These are phyloP conservation scores for Drosophila repletoides DNA, from an alignment of 1,140 invertebrate species.

Conservation along the genomic window DNA sequence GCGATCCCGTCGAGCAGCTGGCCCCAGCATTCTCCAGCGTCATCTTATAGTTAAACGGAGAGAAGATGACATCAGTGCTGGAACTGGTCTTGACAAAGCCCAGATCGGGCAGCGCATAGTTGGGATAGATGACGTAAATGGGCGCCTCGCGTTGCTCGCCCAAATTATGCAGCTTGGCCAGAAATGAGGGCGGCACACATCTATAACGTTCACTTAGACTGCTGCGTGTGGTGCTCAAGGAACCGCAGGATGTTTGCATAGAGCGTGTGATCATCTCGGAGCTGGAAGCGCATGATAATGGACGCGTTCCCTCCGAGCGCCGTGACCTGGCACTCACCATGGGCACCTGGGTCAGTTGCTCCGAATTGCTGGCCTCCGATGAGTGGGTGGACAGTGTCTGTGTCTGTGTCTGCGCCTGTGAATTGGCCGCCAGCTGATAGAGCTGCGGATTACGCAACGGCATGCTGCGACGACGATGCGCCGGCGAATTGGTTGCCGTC, in stretches of 20 bases:
- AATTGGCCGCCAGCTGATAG: slow-evolving; percentile 57
- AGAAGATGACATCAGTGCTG: slow-evolving; percentile 86
- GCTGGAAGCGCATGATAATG: slow-evolving; percentile 68
- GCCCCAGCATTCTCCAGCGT: slow-evolving; percentile 59
- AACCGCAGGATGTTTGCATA: slow-evolving; percentile 87
- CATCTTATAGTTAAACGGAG: slow-evolving; percentile 81
- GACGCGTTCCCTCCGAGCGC: slow-evolving; percentile 35
- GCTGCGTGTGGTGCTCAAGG: slow-evolving; percentile 71
- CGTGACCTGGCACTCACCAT: slow-evolving; percentile 34
- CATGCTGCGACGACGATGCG: slow-evolving; percentile 74
- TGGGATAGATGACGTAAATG: slow-evolving; percentile 95
- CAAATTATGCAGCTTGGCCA: slow-evolving; percentile 85
- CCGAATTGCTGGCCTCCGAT: slow-evolving; percentile 77
- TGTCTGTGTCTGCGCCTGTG: slow-evolving; percentile 11
- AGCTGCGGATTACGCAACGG: slow-evolving; percentile 75
- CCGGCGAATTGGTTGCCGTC: slow-evolving; percentile 71
- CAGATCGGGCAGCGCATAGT: slow-evolving; percentile 94
- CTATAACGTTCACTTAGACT: slow-evolving; percentile 82
- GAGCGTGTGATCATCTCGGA: slow-evolving; percentile 87
- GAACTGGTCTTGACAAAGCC: slow-evolving; percentile 88
- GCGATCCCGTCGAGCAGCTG: slow-evolving; percentile 30
- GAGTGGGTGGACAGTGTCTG: slow-evolving; percentile 55
- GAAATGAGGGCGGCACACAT: slow-evolving; percentile 86
- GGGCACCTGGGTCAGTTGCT: slow-evolving; percentile 75
- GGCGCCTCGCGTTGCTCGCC: slow-evolving; percentile 87